These are phyloP conservation scores for Danaus melanippus DNA, from an alignment of 1,140 invertebrate genomes.

Conservation along the genomic window DNA sequence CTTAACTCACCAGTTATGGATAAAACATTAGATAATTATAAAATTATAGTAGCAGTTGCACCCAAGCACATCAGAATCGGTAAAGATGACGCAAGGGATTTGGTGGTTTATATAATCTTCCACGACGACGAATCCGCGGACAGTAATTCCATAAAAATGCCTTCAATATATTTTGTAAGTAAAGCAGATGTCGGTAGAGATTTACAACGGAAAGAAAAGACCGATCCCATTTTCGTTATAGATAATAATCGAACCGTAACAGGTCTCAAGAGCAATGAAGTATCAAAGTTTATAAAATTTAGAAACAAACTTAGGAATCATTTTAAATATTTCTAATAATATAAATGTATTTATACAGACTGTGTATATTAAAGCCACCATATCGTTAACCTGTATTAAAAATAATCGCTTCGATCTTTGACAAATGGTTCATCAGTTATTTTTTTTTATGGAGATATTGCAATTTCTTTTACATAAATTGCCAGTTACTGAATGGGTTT, in stretches of 20 bases:
- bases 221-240: slow-evolving; percentile 40
- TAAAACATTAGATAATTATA: slow-evolving; percentile 36
- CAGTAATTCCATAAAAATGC: slow-evolving; percentile 27
- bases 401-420: too few relatives aligned
- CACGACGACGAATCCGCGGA: slow-evolving; percentile 27
- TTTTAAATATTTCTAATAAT: not conserved
- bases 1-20: slow-evolving; percentile 40
- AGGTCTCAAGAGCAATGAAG: slow-evolving; percentile 43
- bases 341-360: too few relatives aligned
- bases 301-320: slow-evolving; percentile 40
- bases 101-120: slow-evolving; percentile 50
- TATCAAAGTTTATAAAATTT: slow-evolving; percentile 46
- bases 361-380: too few relatives aligned
- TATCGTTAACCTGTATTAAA: too few relatives aligned
- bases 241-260: slow-evolving; percentile 53
- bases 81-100: slow-evolving; percentile 23
- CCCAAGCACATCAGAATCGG: slow-evolving; percentile 40
- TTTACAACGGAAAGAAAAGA: slow-evolving; percentile 20
- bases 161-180: slow-evolving; percentile 46
- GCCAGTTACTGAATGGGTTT: too few relatives aligned
- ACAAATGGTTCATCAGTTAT: too few relatives aligned
- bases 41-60: slow-evolving; percentile 44
- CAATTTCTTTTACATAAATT: too few relatives aligned
- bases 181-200: slow-evolving; percentile 18
- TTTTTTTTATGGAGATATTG: too few relatives aligned